Percentiles rank a stretch among this genome's conserved stretches.
These are phyloP conservation scores for Sander lucioperca DNA, from an alignment of 2,113 vertebrate species.

Conservation along the genomic window DNA sequence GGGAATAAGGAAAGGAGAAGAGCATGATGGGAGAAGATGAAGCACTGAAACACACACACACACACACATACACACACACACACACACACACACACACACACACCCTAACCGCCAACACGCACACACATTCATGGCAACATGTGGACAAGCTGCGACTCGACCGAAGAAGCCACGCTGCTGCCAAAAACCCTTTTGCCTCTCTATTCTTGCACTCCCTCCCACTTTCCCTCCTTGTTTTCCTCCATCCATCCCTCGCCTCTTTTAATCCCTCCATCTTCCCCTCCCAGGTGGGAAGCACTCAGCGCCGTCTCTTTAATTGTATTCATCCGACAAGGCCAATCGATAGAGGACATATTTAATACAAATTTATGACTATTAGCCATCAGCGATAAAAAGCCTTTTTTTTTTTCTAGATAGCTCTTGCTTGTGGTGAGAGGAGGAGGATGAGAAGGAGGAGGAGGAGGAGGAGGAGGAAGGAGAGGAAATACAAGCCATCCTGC, in stretches of 20 bases:
- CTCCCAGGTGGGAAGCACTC: slow-evolving; percentile 78
- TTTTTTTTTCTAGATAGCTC: slow-evolving; percentile 48
- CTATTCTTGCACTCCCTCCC: slow-evolving; percentile 40
- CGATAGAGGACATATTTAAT: slow-evolving; percentile 84
- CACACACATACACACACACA: slow-evolving; percentile 30
- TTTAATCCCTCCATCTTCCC: slow-evolving; percentile 51
- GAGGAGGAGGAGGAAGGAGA: slow-evolving; percentile 48
- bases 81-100: slow-evolving; percentile 5
- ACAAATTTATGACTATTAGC: slow-evolving; percentile 81
- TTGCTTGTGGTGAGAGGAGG: slow-evolving; percentile 60
- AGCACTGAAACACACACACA: slow-evolving; percentile 27
- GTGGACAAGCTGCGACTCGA: slow-evolving; percentile 61
- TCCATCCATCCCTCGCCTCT: slow-evolving; percentile 36
- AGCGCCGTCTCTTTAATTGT: slow-evolving; percentile 78
- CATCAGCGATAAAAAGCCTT: slow-evolving; percentile 76
- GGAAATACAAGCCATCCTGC: slow-evolving; percentile 71
- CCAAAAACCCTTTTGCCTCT: slow-evolving; percentile 46
- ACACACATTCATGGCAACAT: slow-evolving; percentile 42
- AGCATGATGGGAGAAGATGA: slow-evolving; percentile 52
- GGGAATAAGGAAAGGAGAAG: slow-evolving; percentile 15
- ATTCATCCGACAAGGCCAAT: slow-evolving; percentile 80
- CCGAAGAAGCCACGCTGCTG: slow-evolving; percentile 37
- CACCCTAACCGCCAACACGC: slow-evolving; percentile 16
- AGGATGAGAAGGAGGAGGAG: slow-evolving; percentile 18
- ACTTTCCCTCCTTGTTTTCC: slow-evolving; percentile 25